Conservation (phyloP, 92 coral and sea anemone species). For the Zoanthus sansibaricus region DNA sequence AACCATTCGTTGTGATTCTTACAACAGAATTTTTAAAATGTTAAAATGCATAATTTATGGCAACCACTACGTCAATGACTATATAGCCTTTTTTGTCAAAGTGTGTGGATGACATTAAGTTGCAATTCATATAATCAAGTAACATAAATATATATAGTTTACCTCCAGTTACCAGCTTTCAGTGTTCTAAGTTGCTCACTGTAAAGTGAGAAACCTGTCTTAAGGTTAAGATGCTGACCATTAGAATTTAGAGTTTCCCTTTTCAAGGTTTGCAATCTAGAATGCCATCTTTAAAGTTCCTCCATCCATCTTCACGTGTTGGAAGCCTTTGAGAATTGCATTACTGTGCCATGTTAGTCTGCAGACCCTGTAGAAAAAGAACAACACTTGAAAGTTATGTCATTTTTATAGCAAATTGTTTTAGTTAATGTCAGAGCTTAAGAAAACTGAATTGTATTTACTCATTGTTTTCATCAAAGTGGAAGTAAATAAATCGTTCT, state of each 20-base stretch:
- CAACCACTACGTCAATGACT: no score
- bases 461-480: conserved; percentile 39
- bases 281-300: conserved; percentile 14
- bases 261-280: conserved; percentile 10
- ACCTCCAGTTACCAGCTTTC: not conserved
- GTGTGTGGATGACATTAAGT: no score
- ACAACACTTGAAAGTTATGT: not conserved
- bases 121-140: no score
- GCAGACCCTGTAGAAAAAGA: not conserved
- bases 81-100: no score
- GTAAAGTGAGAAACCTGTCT: no score
- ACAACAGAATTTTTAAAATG: no score
- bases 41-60: no score
- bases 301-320: not conserved
- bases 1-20: no score
- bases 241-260: not conserved
- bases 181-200: not conserved
- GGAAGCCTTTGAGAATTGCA: not conserved
- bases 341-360: not conserved
- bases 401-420: no score
- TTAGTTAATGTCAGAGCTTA: no score
- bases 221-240: not conserved
- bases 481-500: not conserved
- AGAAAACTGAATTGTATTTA: not conserved
- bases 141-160: not conserved